These are phyloP conservation scores for Danio choprae DNA, from an alignment of 2,797 vertebrate species.

Conservation along the genomic window DNA sequence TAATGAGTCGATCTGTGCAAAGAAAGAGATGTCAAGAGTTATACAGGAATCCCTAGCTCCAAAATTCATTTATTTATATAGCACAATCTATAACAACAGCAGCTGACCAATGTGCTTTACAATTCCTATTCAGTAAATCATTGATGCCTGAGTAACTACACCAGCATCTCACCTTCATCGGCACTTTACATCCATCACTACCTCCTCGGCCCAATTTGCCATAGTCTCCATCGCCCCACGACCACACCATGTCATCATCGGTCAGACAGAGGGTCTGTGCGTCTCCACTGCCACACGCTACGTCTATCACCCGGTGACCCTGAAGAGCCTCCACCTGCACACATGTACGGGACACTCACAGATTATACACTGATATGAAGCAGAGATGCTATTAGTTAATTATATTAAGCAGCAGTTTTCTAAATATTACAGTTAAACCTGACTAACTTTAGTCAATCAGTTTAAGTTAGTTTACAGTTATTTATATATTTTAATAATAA, in stretches of 20 bases:
- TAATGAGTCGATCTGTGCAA: slow-evolving; percentile 92
- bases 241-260: slow-evolving; percentile 98
- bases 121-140: not conserved
- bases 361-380: slow-evolving; percentile 5
- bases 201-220: slow-evolving; percentile 96
- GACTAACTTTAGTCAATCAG: not conserved
- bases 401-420: not conserved
- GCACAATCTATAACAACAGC: too few species aligned
- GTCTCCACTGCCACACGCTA: slow-evolving; percentile 96
- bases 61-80: too few species aligned
- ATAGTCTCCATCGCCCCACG: slow-evolving; percentile 98
- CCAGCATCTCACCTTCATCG: slow-evolving; percentile 89
- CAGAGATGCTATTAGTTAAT: slow-evolving; percentile 5
- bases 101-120: too few species aligned
- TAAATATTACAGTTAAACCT: not conserved
- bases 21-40: slow-evolving; percentile 8
- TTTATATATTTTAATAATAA: not conserved
- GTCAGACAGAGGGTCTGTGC: slow-evolving; percentile 96
- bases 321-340: slow-evolving; percentile 95
- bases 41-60: not conserved
- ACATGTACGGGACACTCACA: slow-evolving; percentile 9
- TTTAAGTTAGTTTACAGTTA: not conserved
- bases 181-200: slow-evolving; percentile 97
- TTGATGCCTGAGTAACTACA: not conserved
- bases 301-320: slow-evolving; percentile 94